Percentiles rank a stretch among this genome's conserved stretches.
These are phyloP conservation scores for Atopsyche davidsoni DNA, from an alignment of 1,140 invertebrate genomes.

Conservation along the genomic window DNA sequence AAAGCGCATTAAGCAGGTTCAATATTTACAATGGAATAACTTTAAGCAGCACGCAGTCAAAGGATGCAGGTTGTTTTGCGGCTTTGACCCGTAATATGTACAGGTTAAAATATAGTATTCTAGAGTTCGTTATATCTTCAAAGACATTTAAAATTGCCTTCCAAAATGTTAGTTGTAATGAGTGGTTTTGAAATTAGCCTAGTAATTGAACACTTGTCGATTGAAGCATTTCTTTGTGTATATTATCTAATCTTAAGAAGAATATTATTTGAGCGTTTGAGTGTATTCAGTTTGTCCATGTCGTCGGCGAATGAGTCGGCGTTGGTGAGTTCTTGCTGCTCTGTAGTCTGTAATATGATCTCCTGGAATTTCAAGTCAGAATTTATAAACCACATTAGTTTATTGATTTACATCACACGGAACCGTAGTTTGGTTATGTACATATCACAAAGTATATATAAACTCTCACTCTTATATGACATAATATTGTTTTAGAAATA, in stretches of 20 bases:
- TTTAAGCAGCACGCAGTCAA: too few relatives aligned
- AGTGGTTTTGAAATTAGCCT: constrained; percentile 7
- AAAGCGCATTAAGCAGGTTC: too few relatives aligned
- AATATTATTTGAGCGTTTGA: not conserved
- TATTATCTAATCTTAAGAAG: not conserved
- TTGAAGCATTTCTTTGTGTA: constrained; percentile 3
- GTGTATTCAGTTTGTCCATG: not conserved
- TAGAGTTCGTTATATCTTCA: constrained; percentile 17
- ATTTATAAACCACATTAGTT: constrained; percentile 2
- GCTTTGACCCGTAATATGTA: too few relatives aligned
- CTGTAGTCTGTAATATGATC: too few relatives aligned
- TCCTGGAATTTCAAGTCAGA: too few relatives aligned
- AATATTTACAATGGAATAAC: too few relatives aligned
- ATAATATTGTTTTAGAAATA: constrained; percentile 6
- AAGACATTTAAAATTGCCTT: constrained; percentile 11
- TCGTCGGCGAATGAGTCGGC: too few relatives aligned
- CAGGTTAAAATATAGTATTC: constrained; percentile 16
- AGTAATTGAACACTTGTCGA: constrained; percentile 9
- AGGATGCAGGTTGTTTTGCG: too few relatives aligned
- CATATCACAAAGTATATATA: constrained; percentile 14
- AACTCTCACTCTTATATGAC: not conserved
- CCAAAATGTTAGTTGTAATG: constrained; percentile 7
- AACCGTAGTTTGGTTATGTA: constrained; percentile 16
- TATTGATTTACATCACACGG: not conserved
- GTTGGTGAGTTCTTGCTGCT: too few relatives aligned